These are phyloP conservation scores for Urosaurus nigricauda DNA, from an alignment of 2,797 vertebrate genomes.

Conservation along the genomic window DNA sequence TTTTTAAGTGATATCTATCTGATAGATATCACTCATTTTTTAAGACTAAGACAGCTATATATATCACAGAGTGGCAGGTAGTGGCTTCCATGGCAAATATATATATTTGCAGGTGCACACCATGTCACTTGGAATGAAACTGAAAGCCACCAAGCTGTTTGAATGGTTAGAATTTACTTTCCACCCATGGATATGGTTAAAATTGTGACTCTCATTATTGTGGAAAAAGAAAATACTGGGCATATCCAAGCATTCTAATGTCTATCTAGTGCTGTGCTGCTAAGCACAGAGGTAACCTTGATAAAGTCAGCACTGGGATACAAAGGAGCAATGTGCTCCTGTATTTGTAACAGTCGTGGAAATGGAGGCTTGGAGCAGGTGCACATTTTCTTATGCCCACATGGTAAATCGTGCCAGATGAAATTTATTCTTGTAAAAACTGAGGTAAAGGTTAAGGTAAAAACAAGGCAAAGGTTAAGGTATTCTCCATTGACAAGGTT, in stretches of 20 bases:
- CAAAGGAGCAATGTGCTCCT: neutral
- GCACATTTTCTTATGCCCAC: neutral
- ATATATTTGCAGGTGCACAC: too few relatives aligned
- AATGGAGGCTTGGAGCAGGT: neutral
- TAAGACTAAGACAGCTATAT: too few relatives aligned
- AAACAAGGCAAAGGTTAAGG: too few relatives aligned
- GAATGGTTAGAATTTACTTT: neutral
- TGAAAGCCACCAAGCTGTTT: neutral
- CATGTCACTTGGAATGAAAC: neutral
- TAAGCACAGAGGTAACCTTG: neutral
- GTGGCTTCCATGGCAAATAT: too few relatives aligned
- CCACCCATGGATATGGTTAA: neutral
- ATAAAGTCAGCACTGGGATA: neutral
- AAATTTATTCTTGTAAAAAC: neutral
- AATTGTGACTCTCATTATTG: neutral
- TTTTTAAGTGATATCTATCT: too few relatives aligned
- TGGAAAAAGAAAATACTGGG: neutral
- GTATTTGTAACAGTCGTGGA: neutral
- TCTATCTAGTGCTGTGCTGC: neutral
- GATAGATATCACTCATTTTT: too few relatives aligned
- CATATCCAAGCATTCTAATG: neutral
- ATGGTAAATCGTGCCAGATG: neutral
- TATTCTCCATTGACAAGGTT: too few relatives aligned
- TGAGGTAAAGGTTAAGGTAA: too few relatives aligned
- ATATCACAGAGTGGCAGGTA: too few relatives aligned